Base-by-base conservation (phyloP, 2,888 invertebrate species). In the Psylliodes chrysocephalus region DNA sequence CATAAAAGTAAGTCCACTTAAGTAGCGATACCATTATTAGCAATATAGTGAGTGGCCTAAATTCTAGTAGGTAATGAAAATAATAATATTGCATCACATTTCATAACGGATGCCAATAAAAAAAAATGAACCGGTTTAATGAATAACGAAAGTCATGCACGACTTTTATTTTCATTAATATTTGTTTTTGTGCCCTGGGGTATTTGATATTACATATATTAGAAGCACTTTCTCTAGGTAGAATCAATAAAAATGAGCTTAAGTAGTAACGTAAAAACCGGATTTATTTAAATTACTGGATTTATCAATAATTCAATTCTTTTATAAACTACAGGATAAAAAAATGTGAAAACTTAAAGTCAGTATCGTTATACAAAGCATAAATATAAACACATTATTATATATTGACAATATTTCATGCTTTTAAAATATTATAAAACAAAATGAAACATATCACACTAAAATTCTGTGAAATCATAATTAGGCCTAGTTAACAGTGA, bases 1-100 rank as follows among this genome's bases (percentile, higher is more conserved):
- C 22, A 22, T 22, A 22, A 22, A 22, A 22, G 22, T 22, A 22
- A 44, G 6, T 14, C 12, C 18, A 19, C 19, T 44, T 44, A 17
- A 44, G 44, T 7, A 12, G 18, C 4, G 1, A 28, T 15, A 55
- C n/a, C n/a, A n/a, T n/a, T n/a, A n/a, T n/a, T n/a, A n/a, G n/a
- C n/a, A n/a, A n/a, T n/a, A n/a, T n/a, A n/a, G 55, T 22, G 28
- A 55, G 17, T 42, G 55, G 25, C 44, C 55, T 55, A 42, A 44
- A 55, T 55, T 44, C 44, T 42, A n/a, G 40, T 40, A 55, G n/a
- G n/a, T 12, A 14, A n/a, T n/a, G 14, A 55, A 28, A 25, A n/a
- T 18, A 52, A n/a, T n/a, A n/a, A 55, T 44, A 28, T 35, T 40
- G 55, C 42, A 44, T 28, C 42, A 44, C 40, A 28, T 55, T 55